Evolutionary conservation across 2,888 invertebrate species (phyloP).

Genomic region (Hypomecis punctinalis): DNA sequence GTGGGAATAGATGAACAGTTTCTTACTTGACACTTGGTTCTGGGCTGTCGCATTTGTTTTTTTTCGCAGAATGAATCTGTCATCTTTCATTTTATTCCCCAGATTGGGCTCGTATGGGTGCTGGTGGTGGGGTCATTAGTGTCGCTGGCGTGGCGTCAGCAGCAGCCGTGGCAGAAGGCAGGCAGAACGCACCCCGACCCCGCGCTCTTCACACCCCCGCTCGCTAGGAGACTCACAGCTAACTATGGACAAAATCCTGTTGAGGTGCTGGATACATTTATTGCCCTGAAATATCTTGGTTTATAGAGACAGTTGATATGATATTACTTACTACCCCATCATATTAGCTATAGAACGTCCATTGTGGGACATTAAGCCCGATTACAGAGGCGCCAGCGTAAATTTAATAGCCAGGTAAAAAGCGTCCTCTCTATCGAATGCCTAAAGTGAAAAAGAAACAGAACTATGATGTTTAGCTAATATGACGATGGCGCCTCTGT

Average conservation of each 20-base stretch:
- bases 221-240: constrained; percentile 59
- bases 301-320: too few species aligned
- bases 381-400: too few species aligned
- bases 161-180: constrained; percentile 71
- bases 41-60: not conserved
- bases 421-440: too few species aligned
- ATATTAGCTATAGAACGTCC: too few species aligned
- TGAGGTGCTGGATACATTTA: constrained; percentile 62
- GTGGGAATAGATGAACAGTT: too few species aligned
- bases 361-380: too few species aligned
- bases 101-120: constrained; percentile 77
- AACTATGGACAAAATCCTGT: constrained; percentile 53
- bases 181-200: constrained; percentile 69
- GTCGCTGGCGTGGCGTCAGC: constrained; percentile 66
- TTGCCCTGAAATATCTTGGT: not conserved
- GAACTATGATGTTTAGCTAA: too few species aligned
- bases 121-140: constrained; percentile 65
- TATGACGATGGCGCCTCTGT: too few species aligned
- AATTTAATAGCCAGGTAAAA: too few species aligned
- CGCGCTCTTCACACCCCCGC: constrained; percentile 72
- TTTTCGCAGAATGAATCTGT: not conserved
- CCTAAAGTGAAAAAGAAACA: too few species aligned
- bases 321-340: too few species aligned
- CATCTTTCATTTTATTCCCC: constrained; percentile 19
- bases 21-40: too few species aligned